phyloP scores from a whole-genome alignment of 2,797 vertebrate species.

The Nyctibius grandis region DNA sequence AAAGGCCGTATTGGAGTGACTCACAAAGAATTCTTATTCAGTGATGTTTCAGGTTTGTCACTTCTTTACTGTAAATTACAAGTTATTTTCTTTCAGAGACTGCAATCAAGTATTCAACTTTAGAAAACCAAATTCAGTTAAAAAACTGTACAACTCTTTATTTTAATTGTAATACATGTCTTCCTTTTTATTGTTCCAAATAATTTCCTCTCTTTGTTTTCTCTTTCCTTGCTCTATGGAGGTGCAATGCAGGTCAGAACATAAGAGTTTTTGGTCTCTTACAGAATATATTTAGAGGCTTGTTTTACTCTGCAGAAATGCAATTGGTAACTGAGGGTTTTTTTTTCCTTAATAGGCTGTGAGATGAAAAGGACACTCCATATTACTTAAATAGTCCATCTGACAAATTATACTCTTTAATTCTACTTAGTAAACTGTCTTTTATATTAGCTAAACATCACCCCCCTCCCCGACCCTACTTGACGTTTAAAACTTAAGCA shows the following conservation, averaged over 20 bases:
- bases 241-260: not conserved
- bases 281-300: not conserved
- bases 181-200: not conserved
- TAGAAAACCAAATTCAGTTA: not conserved
- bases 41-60: not conserved
- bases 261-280: not conserved
- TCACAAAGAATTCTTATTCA: not conserved
- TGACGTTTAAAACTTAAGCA: conserved; percentile 67
- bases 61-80: not conserved
- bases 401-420: conserved; percentile 46
- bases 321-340: not conserved
- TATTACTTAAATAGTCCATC: conserved; percentile 44
- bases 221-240: not conserved
- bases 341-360: not conserved
- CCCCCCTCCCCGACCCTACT: not conserved
- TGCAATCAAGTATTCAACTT: not conserved
- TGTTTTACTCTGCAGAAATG: not conserved
- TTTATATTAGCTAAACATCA: conserved; percentile 37
- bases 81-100: not conserved
- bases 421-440: conserved; percentile 55
- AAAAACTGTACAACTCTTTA: not conserved
- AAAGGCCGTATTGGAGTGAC: not conserved
- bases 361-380: conserved; percentile 42
- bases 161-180: not conserved
- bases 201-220: not conserved